A percentile compares a stretch with the other conserved stretches of the same genome.
These are phyloP conservation scores for Oedothorax gibbosus DNA, from an alignment of 1,140 invertebrate genomes.

Conservation along the genomic window DNA sequence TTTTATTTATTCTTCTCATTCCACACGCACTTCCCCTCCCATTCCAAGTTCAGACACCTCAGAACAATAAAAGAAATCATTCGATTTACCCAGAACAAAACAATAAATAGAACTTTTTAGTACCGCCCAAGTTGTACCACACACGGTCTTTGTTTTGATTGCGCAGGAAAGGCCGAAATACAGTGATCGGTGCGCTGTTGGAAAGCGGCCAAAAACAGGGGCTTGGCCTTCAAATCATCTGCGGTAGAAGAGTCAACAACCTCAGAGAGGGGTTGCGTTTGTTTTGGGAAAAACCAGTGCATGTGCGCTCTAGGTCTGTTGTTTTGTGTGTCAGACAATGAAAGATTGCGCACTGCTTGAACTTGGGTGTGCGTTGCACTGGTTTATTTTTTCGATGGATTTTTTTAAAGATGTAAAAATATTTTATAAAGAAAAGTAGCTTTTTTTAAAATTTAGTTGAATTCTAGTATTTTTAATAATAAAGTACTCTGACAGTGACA, in stretches of 20 bases:
- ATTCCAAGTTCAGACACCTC: slow-evolving; percentile 18
- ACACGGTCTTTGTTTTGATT: slow-evolving; percentile 49
- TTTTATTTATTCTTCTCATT: neutral
- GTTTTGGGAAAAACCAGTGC: neutral
- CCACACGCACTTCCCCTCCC: slow-evolving; percentile 7
- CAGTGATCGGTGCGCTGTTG: slow-evolving; percentile 13
- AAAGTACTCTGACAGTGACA: too few species aligned
- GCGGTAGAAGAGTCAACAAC: slow-evolving; percentile 49
- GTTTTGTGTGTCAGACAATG: neutral
- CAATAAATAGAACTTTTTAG: too few species aligned
- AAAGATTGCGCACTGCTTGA: too few species aligned
- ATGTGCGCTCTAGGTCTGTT: neutral
- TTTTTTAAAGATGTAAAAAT: neutral
- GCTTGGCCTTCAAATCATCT: slow-evolving; percentile 41
- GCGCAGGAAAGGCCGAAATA: slow-evolving; percentile 33
- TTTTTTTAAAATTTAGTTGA: too few species aligned
- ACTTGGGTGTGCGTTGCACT: too few species aligned
- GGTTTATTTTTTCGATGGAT: too few species aligned
- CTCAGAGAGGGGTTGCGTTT: neutral
- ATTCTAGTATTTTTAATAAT: too few species aligned
- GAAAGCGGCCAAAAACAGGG: slow-evolving; percentile 12
- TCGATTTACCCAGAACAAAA: too few species aligned
- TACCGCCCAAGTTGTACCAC: too few species aligned
- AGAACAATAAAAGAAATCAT: neutral
- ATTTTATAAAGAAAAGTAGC: neutral